A percentile compares a stretch with the other conserved stretches of the same genome.
Conservation (phyloP, 2,113 vertebrate species). For the Tachuris rubrigastra region DNA sequence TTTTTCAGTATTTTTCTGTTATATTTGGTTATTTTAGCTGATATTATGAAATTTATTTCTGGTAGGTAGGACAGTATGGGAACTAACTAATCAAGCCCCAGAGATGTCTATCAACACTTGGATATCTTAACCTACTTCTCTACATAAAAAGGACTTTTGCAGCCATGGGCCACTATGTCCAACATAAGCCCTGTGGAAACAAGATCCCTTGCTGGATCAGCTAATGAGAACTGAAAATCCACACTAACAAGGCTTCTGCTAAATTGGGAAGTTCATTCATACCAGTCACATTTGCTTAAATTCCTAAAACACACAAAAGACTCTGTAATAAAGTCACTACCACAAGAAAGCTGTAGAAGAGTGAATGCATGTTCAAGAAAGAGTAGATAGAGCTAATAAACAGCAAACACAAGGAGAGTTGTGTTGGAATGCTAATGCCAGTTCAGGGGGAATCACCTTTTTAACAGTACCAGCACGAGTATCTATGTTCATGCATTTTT, state of each 20-base stretch:
- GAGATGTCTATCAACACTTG: background rate
- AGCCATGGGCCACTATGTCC: background rate
- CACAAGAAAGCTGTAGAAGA: background rate
- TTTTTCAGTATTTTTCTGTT: background rate
- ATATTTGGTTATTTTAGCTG: background rate
- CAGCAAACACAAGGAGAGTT: background rate
- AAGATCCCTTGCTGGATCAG: background rate
- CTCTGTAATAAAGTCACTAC: background rate
- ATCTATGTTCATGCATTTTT: background rate
- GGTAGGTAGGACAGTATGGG: background rate
- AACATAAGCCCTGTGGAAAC: fast-evolving
- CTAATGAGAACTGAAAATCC: background rate
- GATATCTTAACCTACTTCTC: background rate
- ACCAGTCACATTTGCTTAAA: background rate
- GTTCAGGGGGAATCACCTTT: background rate
- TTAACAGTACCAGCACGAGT: background rate
- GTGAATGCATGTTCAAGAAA: background rate
- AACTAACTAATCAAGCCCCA: background rate
- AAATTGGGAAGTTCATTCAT: background rate
- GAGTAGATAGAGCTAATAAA: background rate
- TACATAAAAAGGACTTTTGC: background rate
- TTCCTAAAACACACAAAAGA: background rate
- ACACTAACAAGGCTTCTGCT: background rate
- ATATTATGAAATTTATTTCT: background rate
- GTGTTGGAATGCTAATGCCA: background rate